Conservation (phyloP, 2,888 invertebrate species). For the Chymomyza caudatula region DNA sequence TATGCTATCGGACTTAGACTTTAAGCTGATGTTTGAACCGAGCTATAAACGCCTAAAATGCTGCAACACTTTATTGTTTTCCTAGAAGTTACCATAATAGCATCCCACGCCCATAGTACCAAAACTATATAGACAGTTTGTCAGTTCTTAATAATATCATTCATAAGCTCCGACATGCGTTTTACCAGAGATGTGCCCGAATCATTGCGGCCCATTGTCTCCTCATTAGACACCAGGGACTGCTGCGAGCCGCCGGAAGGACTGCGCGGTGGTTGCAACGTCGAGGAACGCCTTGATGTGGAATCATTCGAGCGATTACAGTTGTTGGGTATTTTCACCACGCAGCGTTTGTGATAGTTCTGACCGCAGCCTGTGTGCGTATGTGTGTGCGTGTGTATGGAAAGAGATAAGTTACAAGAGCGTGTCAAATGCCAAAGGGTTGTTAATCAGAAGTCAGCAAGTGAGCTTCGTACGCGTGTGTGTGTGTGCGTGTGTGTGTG, state of each 20-base stretch:
- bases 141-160: conserved; percentile 78
- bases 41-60: not conserved
- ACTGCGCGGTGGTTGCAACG: conserved; percentile 80
- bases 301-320: conserved; percentile 83
- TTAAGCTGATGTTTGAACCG: too few species aligned
- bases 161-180: conserved; percentile 82
- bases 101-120: not conserved
- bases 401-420: conserved; percentile 2
- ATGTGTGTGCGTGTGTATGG: not conserved
- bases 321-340: conserved; percentile 98
- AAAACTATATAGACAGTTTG: not conserved
- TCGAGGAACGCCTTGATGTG: conserved; percentile 77
- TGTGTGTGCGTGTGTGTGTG: not conserved
- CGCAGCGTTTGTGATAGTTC: conserved; percentile 98
- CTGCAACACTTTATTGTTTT: not conserved
- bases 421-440: not conserved
- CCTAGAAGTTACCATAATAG: not conserved
- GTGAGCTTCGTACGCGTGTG: conserved; percentile 11
- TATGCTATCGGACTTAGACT: too few species aligned
- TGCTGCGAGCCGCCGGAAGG: conserved; percentile 86
- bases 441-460: conserved; percentile 18
- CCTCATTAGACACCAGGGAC: conserved; percentile 81
- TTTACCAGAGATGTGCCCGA: conserved; percentile 86
- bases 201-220: conserved; percentile 77
- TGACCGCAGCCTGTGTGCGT: conserved; percentile 90